Percentiles rank a stretch among this genome's conserved stretches.
These are phyloP conservation scores for Omphaloscelis lunosa DNA, from an alignment of 2,888 invertebrate genomes.

Conservation along the genomic window DNA sequence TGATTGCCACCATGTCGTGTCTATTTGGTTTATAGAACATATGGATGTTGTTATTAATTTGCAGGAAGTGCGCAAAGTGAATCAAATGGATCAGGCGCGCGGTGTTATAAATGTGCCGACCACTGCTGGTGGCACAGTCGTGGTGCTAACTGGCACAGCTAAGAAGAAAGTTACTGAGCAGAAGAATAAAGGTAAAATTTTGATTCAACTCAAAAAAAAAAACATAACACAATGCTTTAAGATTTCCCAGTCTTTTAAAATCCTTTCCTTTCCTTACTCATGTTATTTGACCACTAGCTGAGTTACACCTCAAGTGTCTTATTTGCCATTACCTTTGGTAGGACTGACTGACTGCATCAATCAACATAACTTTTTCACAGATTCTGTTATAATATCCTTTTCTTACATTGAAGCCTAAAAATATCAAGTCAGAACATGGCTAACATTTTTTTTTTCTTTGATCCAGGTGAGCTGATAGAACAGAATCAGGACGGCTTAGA, in stretches of 20 bases:
- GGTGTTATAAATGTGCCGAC: conserved; percentile 87
- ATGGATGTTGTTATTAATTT: conserved; percentile 74
- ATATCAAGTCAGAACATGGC: not conserved
- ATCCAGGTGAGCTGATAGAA: conserved; percentile 98
- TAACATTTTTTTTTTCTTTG: not conserved
- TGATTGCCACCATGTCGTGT: too few species aligned
- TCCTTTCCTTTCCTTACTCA: not conserved
- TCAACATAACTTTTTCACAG: not conserved
- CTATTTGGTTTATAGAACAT: too few species aligned
- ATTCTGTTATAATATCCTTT: not conserved
- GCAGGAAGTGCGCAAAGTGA: conserved; percentile 95
- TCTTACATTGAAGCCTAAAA: not conserved
- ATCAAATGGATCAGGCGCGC: conserved; percentile 92
- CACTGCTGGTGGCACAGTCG: conserved; percentile 89
- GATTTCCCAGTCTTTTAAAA: not conserved
- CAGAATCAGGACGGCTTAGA: conserved; percentile 99
- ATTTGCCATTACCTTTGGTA: not conserved
- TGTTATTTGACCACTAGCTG: not conserved
- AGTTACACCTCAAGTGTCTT: too few species aligned
- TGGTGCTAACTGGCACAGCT: conserved; percentile 96
- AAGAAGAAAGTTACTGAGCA: conserved; percentile 94
- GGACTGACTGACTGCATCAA: not conserved
- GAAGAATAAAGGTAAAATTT: conserved; percentile 91
- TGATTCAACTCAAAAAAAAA: not conserved
- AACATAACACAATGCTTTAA: too few species aligned